Evolutionary conservation across 2,888 invertebrate species (phyloP).

Genomic region (Myopa testacea): DNA sequence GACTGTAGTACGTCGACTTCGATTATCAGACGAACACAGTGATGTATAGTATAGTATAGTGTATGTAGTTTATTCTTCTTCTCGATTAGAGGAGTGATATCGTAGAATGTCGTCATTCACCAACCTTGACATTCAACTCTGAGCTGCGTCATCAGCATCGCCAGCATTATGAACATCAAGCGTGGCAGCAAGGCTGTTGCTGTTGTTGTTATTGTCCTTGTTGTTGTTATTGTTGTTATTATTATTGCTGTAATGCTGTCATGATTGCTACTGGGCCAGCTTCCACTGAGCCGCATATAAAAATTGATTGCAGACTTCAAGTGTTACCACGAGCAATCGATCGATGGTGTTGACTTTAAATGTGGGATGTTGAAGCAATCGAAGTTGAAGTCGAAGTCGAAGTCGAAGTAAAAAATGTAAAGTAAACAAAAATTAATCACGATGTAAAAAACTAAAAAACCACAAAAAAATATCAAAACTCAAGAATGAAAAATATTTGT

Average conservation of each 20-base stretch:
- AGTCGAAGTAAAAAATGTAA: neutral
- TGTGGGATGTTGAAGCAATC: neutral
- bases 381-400: neutral
- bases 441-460: neutral
- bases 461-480: no score
- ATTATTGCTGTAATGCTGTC: neutral
- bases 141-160: conserved; percentile 38
- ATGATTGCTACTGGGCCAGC: neutral
- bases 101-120: neutral
- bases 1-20: neutral
- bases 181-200: conserved; percentile 50
- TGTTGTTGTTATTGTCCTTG: neutral
- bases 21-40: no score
- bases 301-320: conserved; percentile 3
- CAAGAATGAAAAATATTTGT: no score
- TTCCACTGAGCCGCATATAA: neutral
- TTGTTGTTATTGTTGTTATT: conserved; percentile 11
- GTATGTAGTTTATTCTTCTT: no score
- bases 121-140: neutral
- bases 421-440: neutral
- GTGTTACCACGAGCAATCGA: neutral
- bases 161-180: conserved; percentile 25
- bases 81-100: neutral
- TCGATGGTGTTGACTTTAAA: neutral
- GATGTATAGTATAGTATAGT: no score